Evolutionary conservation across 2,113 vertebrate species (phyloP).

Genomic region (Thunnus maccoyii): DNA sequence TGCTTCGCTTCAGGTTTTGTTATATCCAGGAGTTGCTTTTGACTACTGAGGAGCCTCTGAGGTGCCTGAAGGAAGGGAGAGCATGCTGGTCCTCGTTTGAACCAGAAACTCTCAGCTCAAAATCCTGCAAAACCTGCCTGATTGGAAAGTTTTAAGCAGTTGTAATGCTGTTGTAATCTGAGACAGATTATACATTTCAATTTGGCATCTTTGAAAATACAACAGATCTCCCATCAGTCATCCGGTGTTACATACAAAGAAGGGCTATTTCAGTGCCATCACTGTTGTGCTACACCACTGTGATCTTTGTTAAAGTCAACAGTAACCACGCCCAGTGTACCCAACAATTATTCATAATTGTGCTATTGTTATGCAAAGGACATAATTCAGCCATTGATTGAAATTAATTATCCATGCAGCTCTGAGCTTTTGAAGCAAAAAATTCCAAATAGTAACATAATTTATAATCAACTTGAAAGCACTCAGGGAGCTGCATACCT

Average conservation of each 20-base stretch:
- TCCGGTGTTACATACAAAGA: background rate
- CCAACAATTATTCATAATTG: slow-evolving; percentile 17
- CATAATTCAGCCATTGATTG: slow-evolving; percentile 33
- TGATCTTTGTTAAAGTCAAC: background rate
- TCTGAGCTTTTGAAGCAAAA: slow-evolving; percentile 34
- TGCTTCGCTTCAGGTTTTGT: background rate
- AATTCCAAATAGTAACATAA: slow-evolving; percentile 9
- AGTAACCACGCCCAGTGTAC: background rate
- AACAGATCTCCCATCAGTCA: background rate
- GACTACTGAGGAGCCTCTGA: background rate
- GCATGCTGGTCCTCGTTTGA: background rate
- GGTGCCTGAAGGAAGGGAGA: background rate
- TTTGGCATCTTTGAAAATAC: slow-evolving; percentile 6
- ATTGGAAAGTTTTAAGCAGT: slow-evolving; percentile 15
- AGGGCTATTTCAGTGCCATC: background rate
- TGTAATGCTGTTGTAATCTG: slow-evolving; percentile 42
- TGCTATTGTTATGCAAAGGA: slow-evolving; percentile 24
- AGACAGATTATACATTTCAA: slow-evolving; percentile 7
- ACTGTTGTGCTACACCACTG: background rate
- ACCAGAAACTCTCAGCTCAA: background rate
- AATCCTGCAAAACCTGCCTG: slow-evolving; percentile 13
- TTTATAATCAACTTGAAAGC: slow-evolving; percentile 37
- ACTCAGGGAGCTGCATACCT: slow-evolving; percentile 2
- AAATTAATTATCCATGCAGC: slow-evolving; percentile 48
- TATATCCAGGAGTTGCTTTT: background rate